phyloP scores from a whole-genome alignment of 2,888 invertebrate genomes.

The Perithous albicinctus region DNA sequence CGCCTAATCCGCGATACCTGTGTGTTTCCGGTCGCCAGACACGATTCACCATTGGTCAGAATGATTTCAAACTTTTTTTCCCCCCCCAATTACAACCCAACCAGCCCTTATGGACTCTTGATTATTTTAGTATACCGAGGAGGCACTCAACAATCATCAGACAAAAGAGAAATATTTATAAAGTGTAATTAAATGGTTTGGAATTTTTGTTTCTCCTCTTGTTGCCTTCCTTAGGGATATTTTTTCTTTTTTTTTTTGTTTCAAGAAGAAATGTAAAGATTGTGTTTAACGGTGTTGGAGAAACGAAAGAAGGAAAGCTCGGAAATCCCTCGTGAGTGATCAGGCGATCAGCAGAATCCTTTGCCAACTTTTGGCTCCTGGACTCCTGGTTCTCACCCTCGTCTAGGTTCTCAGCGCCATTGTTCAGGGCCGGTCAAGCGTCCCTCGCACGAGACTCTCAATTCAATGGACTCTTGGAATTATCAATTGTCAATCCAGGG shows the following conservation, averaged over 20 bases:
- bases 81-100: slow-evolving; percentile 2
- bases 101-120: slow-evolving; percentile 39
- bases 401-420: slow-evolving; percentile 79
- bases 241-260: slow-evolving; percentile 18
- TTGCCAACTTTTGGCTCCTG: slow-evolving; percentile 70
- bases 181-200: not conserved
- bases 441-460: slow-evolving; percentile 61
- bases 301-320: slow-evolving; percentile 48
- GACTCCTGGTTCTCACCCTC: slow-evolving; percentile 76
- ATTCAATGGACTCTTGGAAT: too few species aligned
- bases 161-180: slow-evolving; percentile 4
- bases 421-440: slow-evolving; percentile 79
- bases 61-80: slow-evolving; percentile 26
- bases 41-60: slow-evolving; percentile 46
- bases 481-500: too few species aligned
- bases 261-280: not conserved
- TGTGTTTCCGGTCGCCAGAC: slow-evolving; percentile 28
- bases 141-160: slow-evolving; percentile 20
- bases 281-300: not conserved
- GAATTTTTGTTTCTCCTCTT: not conserved
- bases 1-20: slow-evolving; percentile 72
- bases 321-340: slow-evolving; percentile 26
- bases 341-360: slow-evolving; percentile 56
- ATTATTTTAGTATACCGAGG: slow-evolving; percentile 46
- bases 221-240: not conserved